Percentiles rank a stretch among this genome's conserved stretches.
phyloP scores from a whole-genome alignment of 2,888 invertebrate genomes.

The Salticus scenicus region DNA sequence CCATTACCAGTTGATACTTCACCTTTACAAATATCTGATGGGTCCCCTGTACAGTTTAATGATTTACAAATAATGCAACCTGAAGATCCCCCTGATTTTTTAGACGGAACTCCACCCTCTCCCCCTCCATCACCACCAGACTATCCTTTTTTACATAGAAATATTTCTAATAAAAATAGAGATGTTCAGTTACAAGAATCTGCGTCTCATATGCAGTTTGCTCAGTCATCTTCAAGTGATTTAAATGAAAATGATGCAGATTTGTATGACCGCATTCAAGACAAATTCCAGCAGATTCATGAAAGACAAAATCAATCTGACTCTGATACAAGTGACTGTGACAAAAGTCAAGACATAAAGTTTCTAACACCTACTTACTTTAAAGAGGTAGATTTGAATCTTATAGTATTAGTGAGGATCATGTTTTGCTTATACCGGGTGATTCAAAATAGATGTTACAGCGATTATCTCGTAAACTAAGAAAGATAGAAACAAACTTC shows the following conservation, averaged over 20 bases:
- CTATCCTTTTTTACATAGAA: too few species aligned
- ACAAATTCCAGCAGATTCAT: too few species aligned
- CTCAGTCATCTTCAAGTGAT: background rate
- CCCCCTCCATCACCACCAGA: too few species aligned
- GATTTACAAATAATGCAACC: background rate
- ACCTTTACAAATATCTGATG: background rate
- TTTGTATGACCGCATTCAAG: background rate
- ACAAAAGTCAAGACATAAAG: constrained; percentile 19
- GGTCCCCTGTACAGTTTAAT: background rate
- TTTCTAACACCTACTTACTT: constrained; percentile 54
- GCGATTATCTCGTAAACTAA: too few species aligned
- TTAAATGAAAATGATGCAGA: background rate
- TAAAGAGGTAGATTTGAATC: constrained; percentile 40
- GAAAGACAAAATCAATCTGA: background rate
- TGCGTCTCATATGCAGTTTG: background rate
- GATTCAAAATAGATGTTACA: too few species aligned
- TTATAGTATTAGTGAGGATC: too few species aligned
- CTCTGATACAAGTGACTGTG: constrained; percentile 50
- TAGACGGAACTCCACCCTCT: background rate
- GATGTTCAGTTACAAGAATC: background rate
- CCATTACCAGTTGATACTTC: background rate
- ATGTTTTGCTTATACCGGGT: too few species aligned
- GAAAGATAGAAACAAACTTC: too few species aligned
- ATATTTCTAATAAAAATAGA: background rate
- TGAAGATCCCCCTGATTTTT: background rate